Evolutionary conservation across 2,797 vertebrate species (phyloP), one percentile per base, ranked within the genome.

Genomic region (Pipistrellus nathusii): DNA sequence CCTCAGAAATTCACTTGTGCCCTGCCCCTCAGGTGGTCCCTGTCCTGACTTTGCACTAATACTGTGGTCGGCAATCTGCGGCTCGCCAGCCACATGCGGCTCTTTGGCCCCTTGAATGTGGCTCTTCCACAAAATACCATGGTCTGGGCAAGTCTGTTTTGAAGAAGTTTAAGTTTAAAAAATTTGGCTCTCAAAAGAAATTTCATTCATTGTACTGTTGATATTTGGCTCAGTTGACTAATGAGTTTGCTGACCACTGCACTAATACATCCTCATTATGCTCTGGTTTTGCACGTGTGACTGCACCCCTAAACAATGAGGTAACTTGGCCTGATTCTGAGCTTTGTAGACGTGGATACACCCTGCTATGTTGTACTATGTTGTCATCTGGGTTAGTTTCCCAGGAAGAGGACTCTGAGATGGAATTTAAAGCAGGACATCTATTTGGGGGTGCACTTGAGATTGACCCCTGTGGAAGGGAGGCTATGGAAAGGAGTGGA

Each of bases 301-400:
- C 3, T 9, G 8, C 6, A 23, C 6, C 88, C 68, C n/a, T 57
- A 32, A 30, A 32, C 18, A 10, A 21, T 8, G 13, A 53, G 81
- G 6, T 55, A 20, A 9, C 21, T 48, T 21, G 55, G 75, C 25
- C 48, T 12, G 2, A 59, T 41, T 69, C 20, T 68, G 88, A 48
- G 51, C 25, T 46, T 25, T 0, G 3, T 11, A 2, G 17, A 8
- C 4, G 5, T 25, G n/a, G 57, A 30, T 18, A 25, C 0, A 25
- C 11, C 1, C 5, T 6, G 0, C n/a, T n/a, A n/a, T n/a, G n/a
- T 59, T 30, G 32, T 13, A 8, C 9, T 0, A 7, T 62, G 64
- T 32, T 90, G 44, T 4, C 10, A 3, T 57, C 66, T 69, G 1
- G 30, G 3, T 62, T 75, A 57, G 83, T 77, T 66, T 89, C 44